These are phyloP conservation scores for Hydrotaea cyrtoneurina DNA, from an alignment of 2,888 invertebrate species.

Conservation along the genomic window DNA sequence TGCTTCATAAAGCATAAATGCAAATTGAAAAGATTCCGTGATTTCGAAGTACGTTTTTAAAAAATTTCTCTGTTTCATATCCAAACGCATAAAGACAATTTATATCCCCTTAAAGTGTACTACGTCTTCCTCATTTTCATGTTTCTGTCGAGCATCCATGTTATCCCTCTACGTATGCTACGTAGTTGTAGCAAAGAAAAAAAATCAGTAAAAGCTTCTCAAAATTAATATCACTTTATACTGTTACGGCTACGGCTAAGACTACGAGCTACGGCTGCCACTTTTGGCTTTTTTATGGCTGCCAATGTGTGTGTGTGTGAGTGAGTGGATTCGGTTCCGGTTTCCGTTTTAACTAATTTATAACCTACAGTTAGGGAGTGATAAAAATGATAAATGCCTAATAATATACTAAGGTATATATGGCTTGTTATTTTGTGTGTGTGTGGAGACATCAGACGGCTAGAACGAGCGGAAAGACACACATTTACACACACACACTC, in stretches of 20 bases:
- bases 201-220: conserved; percentile 38
- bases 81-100: neutral
- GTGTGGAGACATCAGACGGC: neutral
- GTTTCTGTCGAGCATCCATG: neutral
- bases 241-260: no score
- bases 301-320: neutral
- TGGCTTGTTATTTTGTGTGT: conserved; percentile 17
- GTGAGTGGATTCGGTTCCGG: conserved; percentile 22
- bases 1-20: conserved; percentile 17
- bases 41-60: conserved; percentile 20
- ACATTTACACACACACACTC: conserved; percentile 16
- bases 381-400: conserved; percentile 61
- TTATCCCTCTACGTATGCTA: neutral
- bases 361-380: conserved; percentile 64
- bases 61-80: neutral
- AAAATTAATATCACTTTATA: conserved; percentile 41
- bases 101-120: neutral
- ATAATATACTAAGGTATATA: conserved; percentile 33
- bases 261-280: neutral
- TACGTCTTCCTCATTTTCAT: neutral
- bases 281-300: conserved; percentile 27
- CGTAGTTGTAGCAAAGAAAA: neutral
- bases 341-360: conserved; percentile 59
- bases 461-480: neutral
- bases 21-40: conserved; percentile 30